Conservation (phyloP, 1,140 invertebrate genomes). For the Achroia grisella region DNA sequence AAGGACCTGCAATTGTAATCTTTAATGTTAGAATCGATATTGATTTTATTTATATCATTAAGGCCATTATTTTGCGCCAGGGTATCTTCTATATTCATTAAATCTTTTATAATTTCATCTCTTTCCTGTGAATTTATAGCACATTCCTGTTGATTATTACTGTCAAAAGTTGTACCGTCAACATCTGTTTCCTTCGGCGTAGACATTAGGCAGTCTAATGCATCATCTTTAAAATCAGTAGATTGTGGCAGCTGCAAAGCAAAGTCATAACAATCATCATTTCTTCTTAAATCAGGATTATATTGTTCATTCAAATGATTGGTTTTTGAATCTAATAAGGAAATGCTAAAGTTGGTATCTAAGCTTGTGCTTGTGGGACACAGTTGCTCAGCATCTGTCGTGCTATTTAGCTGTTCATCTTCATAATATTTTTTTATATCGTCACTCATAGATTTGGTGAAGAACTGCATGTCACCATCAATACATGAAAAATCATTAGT, state of each 20-base stretch:
- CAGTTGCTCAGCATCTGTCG: conserved; percentile 44
- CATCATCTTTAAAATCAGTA: conserved; percentile 50
- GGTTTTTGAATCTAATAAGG: conserved; percentile 48
- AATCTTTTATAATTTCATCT: conserved; percentile 60
- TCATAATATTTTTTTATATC: conserved; percentile 66
- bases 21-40: conserved; percentile 4
- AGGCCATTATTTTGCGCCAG: conserved; percentile 13
- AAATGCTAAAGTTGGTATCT: conserved; percentile 57
- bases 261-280: conserved; percentile 55
- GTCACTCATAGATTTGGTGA: conserved; percentile 63
- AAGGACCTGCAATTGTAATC: conserved; percentile 19
- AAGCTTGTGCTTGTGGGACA: conserved; percentile 51
- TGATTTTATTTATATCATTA: conserved; percentile 15
- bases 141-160: conserved; percentile 26
- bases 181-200: conserved; percentile 40
- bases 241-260: conserved; percentile 42
- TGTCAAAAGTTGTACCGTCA: conserved; percentile 24
- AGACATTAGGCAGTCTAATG: conserved; percentile 52
- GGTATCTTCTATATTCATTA: conserved; percentile 58
- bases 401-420: conserved; percentile 47
- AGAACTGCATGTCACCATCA: conserved; percentile 63
- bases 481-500: conserved; percentile 58
- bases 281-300: conserved; percentile 39
- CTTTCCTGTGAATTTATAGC: conserved; percentile 37
- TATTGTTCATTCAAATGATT: neutral